Base-by-base conservation (phyloP, 2,888 invertebrate genomes). In the Acleris laterana region DNA sequence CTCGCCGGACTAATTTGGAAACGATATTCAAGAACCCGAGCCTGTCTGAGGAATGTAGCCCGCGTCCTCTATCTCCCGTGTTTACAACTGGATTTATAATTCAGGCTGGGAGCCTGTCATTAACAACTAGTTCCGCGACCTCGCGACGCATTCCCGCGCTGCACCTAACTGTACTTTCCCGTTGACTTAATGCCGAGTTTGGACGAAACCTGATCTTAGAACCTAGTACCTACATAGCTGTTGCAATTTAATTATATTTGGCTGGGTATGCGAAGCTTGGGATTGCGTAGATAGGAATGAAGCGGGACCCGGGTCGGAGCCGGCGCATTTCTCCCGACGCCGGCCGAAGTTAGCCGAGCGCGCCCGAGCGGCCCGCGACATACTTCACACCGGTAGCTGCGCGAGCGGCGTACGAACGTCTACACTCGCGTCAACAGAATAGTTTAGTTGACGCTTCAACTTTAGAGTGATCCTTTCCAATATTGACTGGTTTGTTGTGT, bases 141-240 rank as follows among this genome's bases (percentile, higher is more conserved):
- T 93, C 93, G 93, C 93, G 89, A 93, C 92, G 90, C 93, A 92
- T 93, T 91, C 93, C 91, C 90, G 89, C 90, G 93, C 90, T 92
- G 93, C 90, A 90, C 84, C 91, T 93, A 93, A 93, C 93, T 90
- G 93, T 93, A 92, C 91, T 90, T 93, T 93, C 90, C 90, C 89
- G 93, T 91, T 91, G 91, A 90, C 85, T 92, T 91, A 88, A 91
- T 90, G 82, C 87, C 78, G 87, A 90, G 89, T 92, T 93, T 93
- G 88, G 91, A 87, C 85, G 88, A 81, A 92, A 92, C 93, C 88
- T 91, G 92, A 90, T 92, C 89, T 89, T 86, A 88, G 87, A 84
- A 38, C 38, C 87, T 89, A 89, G 89, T 90, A 87, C 86, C 44
- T 42, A 42, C 25, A 87, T 81, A 87, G 82, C 77, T 83, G 85